These are phyloP conservation scores for Zaprionus ghesquierei DNA, from an alignment of 1,140 invertebrate genomes.

Conservation along the genomic window DNA sequence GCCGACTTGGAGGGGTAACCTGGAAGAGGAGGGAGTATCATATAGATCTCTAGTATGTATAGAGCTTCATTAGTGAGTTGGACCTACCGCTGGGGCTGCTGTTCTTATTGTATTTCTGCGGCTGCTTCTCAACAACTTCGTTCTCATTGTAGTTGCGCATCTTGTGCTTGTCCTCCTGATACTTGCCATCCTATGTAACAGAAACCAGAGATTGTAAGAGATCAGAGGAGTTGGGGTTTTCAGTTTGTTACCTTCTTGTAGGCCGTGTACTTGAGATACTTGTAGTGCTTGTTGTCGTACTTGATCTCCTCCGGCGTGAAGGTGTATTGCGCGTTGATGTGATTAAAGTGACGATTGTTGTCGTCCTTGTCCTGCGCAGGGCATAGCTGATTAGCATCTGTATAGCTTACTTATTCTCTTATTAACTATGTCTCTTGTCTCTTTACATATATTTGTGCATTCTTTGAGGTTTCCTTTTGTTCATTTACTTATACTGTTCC, in stretches of 20 bases:
- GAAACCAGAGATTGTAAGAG: neutral
- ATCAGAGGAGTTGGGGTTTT: neutral
- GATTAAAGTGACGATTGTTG: constrained; percentile 81
- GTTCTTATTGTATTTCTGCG: constrained; percentile 83
- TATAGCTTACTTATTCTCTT: neutral
- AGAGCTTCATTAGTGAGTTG: neutral
- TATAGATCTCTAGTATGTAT: neutral
- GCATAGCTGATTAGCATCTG: neutral
- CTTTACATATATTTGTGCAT: too few species aligned
- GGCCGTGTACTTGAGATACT: constrained; percentile 90
- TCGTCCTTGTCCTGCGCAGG: constrained; percentile 76
- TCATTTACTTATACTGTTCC: too few species aligned
- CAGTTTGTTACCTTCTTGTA: constrained; percentile 84
- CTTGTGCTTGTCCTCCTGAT: constrained; percentile 87
- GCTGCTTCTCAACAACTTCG: constrained; percentile 85
- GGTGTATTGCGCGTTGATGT: constrained; percentile 84
- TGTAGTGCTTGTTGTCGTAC: constrained; percentile 91
- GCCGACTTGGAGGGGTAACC: constrained; percentile 76
- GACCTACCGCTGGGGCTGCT: constrained; percentile 61
- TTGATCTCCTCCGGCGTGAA: constrained; percentile 90
- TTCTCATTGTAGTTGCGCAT: constrained; percentile 88
- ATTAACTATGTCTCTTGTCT: too few species aligned
- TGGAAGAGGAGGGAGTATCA: neutral
- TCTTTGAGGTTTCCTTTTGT: too few species aligned
- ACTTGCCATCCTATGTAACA: constrained; percentile 84